Evolutionary conservation across 2,888 invertebrate species (phyloP).

Genomic region (Phortica magna): DNA sequence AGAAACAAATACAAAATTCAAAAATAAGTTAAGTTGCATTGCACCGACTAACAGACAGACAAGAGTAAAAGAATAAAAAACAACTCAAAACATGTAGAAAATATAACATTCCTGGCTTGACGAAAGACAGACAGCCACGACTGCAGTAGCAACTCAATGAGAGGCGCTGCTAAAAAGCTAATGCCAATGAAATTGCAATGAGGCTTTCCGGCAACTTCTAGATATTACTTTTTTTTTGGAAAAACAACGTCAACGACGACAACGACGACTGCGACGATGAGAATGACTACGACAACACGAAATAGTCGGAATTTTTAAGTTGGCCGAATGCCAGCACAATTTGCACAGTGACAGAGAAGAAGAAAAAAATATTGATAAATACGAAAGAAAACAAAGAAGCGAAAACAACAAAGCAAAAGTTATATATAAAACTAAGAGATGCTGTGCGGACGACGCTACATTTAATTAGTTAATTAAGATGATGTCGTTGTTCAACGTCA

Average conservation of each 20-base stretch:
- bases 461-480: constrained; percentile 34
- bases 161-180: constrained; percentile 19
- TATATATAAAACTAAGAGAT: background rate
- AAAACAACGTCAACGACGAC: background rate
- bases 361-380: background rate
- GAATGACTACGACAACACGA: background rate
- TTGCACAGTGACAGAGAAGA: background rate
- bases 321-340: constrained; percentile 23
- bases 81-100: too few species aligned
- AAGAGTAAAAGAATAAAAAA: too few species aligned
- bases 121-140: background rate
- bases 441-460: background rate
- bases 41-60: too few species aligned
- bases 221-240: constrained; percentile 9
- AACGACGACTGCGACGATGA: background rate
- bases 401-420: background rate
- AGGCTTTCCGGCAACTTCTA: constrained; percentile 14
- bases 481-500: background rate
- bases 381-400: background rate
- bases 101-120: too few species aligned
- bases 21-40: too few species aligned
- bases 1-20: too few species aligned
- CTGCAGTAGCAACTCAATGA: background rate
- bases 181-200: constrained; percentile 26
- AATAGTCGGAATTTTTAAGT: constrained; percentile 19